A percentile compares a stretch with the other conserved stretches of the same genome.
Conservation (phyloP, 2,888 invertebrate species). For the Rhorus exstirpatorius region DNA sequence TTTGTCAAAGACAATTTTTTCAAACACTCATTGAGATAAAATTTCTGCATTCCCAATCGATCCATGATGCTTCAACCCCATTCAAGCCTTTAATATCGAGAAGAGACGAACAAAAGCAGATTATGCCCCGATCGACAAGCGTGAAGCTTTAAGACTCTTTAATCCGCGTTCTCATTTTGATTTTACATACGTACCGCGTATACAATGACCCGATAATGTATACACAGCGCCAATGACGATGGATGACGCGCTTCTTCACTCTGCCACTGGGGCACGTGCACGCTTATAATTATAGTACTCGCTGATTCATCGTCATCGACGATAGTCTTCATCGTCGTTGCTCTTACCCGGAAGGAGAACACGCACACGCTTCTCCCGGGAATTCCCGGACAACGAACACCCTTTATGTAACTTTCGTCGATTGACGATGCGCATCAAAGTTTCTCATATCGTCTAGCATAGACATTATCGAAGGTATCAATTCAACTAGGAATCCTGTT, state of each 20-base stretch:
- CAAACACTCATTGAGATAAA: no score
- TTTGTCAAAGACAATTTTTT: no score
- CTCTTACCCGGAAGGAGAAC: constrained; percentile 63
- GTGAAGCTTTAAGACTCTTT: background rate
- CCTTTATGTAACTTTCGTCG: constrained; percentile 48
- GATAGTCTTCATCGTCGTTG: constrained; percentile 50
- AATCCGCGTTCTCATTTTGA: background rate
- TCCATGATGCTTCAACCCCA: no score
- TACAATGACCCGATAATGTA: constrained; percentile 3
- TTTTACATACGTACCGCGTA: no score
- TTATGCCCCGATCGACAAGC: no score
- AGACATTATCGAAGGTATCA: no score
- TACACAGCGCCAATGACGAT: constrained; percentile 36
- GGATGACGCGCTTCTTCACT: constrained; percentile 33
- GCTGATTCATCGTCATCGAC: constrained; percentile 61
- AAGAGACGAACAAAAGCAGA: no score
- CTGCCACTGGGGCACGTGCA: constrained; percentile 51
- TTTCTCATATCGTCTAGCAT: background rate
- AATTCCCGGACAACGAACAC: constrained; percentile 42
- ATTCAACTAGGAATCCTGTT: no score
- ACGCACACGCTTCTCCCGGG: constrained; percentile 47
- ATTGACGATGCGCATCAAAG: background rate
- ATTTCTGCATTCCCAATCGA: no score
- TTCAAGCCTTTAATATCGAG: no score
- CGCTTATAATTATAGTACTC: constrained; percentile 59